Evolutionary conservation across 2,888 invertebrate genomes (phyloP).

Genomic region (Molanna angustata): DNA sequence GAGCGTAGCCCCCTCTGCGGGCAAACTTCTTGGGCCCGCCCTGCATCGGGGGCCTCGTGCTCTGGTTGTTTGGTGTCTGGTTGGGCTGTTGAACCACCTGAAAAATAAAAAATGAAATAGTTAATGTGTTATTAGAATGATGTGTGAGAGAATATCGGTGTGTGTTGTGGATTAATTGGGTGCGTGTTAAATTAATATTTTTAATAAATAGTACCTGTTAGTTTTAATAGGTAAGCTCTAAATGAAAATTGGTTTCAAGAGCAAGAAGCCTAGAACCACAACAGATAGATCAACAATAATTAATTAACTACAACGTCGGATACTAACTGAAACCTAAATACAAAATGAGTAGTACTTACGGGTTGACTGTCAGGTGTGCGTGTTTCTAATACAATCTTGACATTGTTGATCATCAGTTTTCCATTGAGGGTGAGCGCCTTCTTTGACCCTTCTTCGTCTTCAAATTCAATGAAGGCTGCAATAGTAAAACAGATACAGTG

Average conservation of each 20-base stretch:
- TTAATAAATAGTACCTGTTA: no score
- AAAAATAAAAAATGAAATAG: neutral
- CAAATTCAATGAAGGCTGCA: constrained; percentile 23
- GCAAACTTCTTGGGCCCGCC: neutral
- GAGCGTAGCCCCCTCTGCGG: neutral
- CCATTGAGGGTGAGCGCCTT: constrained; percentile 17
- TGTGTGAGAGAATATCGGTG: no score
- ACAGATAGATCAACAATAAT: no score
- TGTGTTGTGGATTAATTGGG: no score
- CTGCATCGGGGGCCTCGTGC: neutral
- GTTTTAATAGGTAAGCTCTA: no score
- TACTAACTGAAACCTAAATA: no score
- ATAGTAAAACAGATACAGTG: neutral
- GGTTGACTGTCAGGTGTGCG: constrained; percentile 9
- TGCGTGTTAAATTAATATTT: no score
- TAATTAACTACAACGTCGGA: no score
- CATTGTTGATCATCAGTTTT: constrained; percentile 24
- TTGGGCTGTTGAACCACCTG: neutral
- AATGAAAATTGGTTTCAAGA: no score
- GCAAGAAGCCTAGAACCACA: no score
- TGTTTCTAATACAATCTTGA: constrained; percentile 18
- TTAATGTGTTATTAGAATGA: no score
- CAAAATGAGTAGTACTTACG: no score
- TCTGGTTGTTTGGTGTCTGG: neutral
- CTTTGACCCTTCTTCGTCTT: constrained; percentile 22